Percentiles rank a stretch among this genome's conserved stretches.
phyloP scores from a whole-genome alignment of 2,113 vertebrate species.

The Dunckerocampus dactyliophorus region DNA sequence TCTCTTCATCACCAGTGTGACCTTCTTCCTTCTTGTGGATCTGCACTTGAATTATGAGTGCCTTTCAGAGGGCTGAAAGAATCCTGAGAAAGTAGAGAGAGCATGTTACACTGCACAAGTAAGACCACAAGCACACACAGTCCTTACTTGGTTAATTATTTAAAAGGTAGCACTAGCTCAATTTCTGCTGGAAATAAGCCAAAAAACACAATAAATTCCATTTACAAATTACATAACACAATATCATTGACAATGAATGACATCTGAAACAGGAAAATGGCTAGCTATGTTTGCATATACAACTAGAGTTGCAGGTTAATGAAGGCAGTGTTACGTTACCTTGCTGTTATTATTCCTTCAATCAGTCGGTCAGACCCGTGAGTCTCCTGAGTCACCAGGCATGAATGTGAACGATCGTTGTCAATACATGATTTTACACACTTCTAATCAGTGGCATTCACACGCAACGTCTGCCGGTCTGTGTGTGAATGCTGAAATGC shows the following conservation, averaged over 20 bases:
- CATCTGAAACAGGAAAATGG: not conserved
- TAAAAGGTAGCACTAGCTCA: not conserved
- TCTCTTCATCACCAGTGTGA: constrained; percentile 1
- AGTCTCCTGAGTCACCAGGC: not conserved
- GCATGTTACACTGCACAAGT: not conserved
- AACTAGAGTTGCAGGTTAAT: constrained; percentile 1
- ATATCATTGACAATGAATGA: not conserved
- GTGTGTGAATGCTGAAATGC: too few species aligned
- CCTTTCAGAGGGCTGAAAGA: not conserved
- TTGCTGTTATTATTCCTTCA: constrained; percentile 16
- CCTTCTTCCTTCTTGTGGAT: not conserved
- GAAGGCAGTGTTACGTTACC: constrained; percentile 22
- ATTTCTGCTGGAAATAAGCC: not conserved
- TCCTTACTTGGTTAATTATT: constrained; percentile 1
- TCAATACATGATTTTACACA: too few species aligned
- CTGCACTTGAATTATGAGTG: not conserved
- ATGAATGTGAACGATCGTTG: too few species aligned
- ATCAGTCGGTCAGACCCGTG: not conserved
- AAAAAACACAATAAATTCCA: too few species aligned
- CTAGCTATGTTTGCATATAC: not conserved
- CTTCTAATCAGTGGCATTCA: too few species aligned
- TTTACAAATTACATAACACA: not conserved
- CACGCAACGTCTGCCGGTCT: too few species aligned
- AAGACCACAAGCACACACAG: not conserved
- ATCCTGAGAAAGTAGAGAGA: constrained; percentile 14